Conservation (phyloP, 1,140 invertebrate genomes). For the Drosophila sechellia region DNA sequence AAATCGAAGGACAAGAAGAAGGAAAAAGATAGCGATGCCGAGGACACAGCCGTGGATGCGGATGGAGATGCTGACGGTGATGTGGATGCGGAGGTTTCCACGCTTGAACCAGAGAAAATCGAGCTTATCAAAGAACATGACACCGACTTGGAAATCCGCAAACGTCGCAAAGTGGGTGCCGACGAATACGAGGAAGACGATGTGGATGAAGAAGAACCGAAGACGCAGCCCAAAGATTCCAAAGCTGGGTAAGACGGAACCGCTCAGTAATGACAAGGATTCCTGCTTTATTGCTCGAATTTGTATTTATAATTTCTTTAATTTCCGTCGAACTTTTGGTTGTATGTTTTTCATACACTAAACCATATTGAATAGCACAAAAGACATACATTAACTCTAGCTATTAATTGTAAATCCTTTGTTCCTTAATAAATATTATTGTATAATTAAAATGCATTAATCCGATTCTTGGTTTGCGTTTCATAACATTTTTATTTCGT, state of each 20-base stretch:
- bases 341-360: conserved; percentile 37
- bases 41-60: conserved; percentile 68
- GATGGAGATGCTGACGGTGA: conserved; percentile 67
- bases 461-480: conserved; percentile 53
- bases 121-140: conserved; percentile 82
- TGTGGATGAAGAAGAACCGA: conserved; percentile 52
- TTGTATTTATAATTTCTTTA: conserved; percentile 39
- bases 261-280: conserved; percentile 45
- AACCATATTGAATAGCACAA: conserved; percentile 38
- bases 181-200: conserved; percentile 74
- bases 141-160: conserved; percentile 73
- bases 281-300: conserved; percentile 67
- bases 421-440: conserved; percentile 81
- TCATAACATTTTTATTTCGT: conserved; percentile 23
- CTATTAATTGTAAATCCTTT: conserved; percentile 56
- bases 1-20: conserved; percentile 87
- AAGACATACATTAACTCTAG: conserved; percentile 61
- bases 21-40: conserved; percentile 90
- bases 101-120: conserved; percentile 77
- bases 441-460: conserved; percentile 64
- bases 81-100: conserved; percentile 52
- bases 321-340: conserved; percentile 12
- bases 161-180: conserved; percentile 66
- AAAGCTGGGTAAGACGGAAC: conserved; percentile 73
- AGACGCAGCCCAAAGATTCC: conserved; percentile 57